These are phyloP conservation scores for Cossypha caffra DNA, from an alignment of 2,797 vertebrate species.

Conservation along the genomic window DNA sequence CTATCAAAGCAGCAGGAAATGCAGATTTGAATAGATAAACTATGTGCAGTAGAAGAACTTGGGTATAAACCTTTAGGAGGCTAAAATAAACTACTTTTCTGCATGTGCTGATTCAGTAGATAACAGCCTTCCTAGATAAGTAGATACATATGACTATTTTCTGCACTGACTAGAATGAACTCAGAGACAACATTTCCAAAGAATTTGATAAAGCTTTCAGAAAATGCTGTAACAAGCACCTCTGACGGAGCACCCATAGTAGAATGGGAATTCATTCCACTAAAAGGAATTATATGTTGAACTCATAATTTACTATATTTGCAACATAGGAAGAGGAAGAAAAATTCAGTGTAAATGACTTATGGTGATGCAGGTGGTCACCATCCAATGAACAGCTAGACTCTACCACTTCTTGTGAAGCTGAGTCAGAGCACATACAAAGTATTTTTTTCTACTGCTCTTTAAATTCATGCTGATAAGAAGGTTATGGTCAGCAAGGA, in stretches of 20 bases:
- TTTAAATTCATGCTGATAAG: not conserved
- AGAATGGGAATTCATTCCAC: not conserved
- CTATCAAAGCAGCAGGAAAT: not conserved
- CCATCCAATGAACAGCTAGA: not conserved
- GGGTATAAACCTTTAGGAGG: not conserved
- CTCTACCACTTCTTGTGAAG: not conserved
- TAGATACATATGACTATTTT: not conserved
- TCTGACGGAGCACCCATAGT: not conserved
- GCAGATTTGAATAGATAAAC: not conserved
- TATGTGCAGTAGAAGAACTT: not conserved
- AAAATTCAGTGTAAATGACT: not conserved
- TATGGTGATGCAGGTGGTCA: not conserved
- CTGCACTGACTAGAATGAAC: not conserved
- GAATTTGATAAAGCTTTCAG: not conserved
- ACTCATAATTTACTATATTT: not conserved
- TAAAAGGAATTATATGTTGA: not conserved
- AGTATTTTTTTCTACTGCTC: not conserved
- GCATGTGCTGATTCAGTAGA: not conserved
- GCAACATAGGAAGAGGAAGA: not conserved
- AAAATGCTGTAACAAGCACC: not conserved
- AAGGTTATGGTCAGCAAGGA: not conserved
- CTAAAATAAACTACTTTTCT: not conserved
- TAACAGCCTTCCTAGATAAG: not conserved
- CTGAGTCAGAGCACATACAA: not conserved
- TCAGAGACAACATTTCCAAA: not conserved